phyloP scores from a whole-genome alignment of 1,140 invertebrate genomes.

The Heliothis virescens region DNA sequence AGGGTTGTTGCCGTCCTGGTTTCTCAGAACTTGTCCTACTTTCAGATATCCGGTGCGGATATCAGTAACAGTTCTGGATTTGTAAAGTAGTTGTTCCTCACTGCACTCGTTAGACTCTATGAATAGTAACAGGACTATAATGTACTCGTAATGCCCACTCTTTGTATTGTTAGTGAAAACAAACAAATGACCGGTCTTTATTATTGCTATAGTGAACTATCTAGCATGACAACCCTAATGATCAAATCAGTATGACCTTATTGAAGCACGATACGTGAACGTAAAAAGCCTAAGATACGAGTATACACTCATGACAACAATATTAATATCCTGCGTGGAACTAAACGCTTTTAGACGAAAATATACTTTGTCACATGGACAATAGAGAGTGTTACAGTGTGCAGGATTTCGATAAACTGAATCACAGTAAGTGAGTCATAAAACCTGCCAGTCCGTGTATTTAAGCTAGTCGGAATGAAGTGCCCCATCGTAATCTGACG shows the following conservation, averaged over 20 bases:
- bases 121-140: constrained; percentile 13
- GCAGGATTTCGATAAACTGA: constrained; percentile 24
- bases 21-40: constrained; percentile 38
- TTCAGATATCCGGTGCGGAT: constrained; percentile 13
- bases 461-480: constrained; percentile 35
- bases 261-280: constrained; percentile 39
- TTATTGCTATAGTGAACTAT: not conserved
- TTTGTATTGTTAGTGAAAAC: constrained; percentile 12
- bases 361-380: constrained; percentile 26
- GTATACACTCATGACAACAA: constrained; percentile 40
- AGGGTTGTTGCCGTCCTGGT: constrained; percentile 32
- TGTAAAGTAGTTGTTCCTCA: not conserved
- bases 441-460: constrained; percentile 37
- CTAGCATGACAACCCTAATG: constrained; percentile 34
- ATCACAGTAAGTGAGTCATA: constrained; percentile 44
- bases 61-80: constrained; percentile 25
- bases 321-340: constrained; percentile 34
- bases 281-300: constrained; percentile 45
- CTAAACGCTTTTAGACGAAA: constrained; percentile 31
- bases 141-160: constrained; percentile 1
- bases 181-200: not conserved
- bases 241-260: constrained; percentile 42
- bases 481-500: constrained; percentile 18
- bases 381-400: constrained; percentile 34
- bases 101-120: not conserved